A percentile compares a stretch with the other conserved stretches of the same genome.
phyloP scores from a whole-genome alignment of 2,797 vertebrate genomes.

The Crax fasciolata region DNA sequence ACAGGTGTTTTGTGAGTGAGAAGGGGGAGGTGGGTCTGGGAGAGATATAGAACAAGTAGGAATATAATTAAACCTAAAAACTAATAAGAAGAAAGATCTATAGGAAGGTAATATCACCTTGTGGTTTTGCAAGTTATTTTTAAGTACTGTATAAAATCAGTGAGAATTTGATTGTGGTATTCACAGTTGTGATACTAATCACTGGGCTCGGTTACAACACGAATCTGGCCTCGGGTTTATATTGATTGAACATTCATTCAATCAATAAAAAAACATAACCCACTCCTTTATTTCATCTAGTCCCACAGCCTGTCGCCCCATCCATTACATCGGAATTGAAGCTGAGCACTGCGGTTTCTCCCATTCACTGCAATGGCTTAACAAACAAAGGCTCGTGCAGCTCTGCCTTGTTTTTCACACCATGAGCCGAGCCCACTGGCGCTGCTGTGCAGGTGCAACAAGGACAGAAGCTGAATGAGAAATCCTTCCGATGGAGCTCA shows the following conservation, averaged over 20 bases:
- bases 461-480: background rate
- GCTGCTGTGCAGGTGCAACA: background rate
- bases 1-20: constrained; percentile 2
- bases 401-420: background rate
- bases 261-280: constrained; percentile 60
- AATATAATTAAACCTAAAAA: constrained; percentile 66
- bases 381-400: background rate
- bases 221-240: constrained; percentile 64
- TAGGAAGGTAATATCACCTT: constrained; percentile 53
- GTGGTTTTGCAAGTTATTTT: constrained; percentile 68
- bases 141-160: constrained; percentile 49
- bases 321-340: constrained; percentile 2
- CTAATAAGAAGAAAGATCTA: constrained; percentile 70
- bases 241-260: constrained; percentile 65
- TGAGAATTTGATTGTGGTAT: constrained; percentile 42
- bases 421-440: background rate
- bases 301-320: background rate
- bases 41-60: constrained; percentile 35
- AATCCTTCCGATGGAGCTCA: background rate
- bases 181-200: constrained; percentile 47
- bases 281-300: constrained; percentile 37
- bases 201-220: constrained; percentile 39
- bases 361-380: background rate
- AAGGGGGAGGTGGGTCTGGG: constrained; percentile 14
- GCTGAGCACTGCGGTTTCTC: constrained; percentile 3